Evolutionary conservation across 2,888 invertebrate genomes (phyloP), one percentile per base, ranked within the genome.

Genomic region (Sipha maydis): DNA sequence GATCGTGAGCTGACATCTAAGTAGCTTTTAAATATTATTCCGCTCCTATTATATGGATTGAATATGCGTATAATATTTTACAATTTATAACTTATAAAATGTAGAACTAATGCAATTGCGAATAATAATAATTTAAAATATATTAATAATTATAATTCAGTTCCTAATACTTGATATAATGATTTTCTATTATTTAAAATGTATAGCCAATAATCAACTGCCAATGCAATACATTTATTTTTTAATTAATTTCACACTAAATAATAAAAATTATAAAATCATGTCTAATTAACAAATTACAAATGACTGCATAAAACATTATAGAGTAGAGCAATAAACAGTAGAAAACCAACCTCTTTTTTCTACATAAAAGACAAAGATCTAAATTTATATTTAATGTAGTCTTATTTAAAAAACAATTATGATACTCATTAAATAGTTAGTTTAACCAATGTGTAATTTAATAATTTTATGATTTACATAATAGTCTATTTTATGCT

Each of bases 401-500:
- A 9, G 41, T 67, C 38, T 41, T 28, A 8, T 28, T 4, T 8
- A 0, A n/a, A 80, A 78, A 41, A 80, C 67, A 80, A 80, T 1
- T 9, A 80, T n/a, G 11, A 9, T 41, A 80, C 67, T 41, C 41
- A 4, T 67, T 67, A 80, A 28, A 11, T 79, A 56, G 8, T 41
- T 80, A 25, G 19, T 28, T 38, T 19, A 80, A n/a, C 28, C 80
- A 67, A 67, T 67, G n/a, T n/a, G n/a, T n/a, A n/a, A 80, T 28
- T 80, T 56, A 67, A 67, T 80, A 19, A 19, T 79, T 82, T 69
- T 82, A 69, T 31, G 48, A 14, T 31, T 82, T n/a, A 4, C 28
- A 82, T 82, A 31, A 82, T 83, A 71, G 31, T 25, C 19, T 48
- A 83, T 83, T 31, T 83, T 73, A 54, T 25, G n/a, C 31, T n/a